These are phyloP conservation scores for Stigmatopora nigra DNA, from an alignment of 2,113 vertebrate genomes.

Conservation along the genomic window DNA sequence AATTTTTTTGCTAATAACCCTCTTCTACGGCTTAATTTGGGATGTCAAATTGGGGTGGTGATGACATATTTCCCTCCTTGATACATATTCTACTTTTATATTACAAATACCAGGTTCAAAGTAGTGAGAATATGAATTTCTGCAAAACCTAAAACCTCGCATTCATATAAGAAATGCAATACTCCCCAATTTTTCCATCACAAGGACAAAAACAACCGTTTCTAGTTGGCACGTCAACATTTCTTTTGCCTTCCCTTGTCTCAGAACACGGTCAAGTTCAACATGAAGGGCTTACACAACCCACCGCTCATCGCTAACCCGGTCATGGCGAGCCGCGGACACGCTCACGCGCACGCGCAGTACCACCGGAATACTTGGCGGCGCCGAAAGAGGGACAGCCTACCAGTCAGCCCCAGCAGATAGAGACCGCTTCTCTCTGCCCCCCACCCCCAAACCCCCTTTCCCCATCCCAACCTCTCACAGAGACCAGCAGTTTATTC, in stretches of 20 bases:
- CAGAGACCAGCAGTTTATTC: constrained; percentile 55
- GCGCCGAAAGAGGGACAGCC: constrained; percentile 87
- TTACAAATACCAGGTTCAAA: too few species aligned
- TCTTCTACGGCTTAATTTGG: too few species aligned
- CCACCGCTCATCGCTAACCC: constrained; percentile 73
- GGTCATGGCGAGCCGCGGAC: constrained; percentile 56
- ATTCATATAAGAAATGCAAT: neutral
- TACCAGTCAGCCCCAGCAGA: constrained; percentile 92
- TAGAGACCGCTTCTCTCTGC: constrained; percentile 56
- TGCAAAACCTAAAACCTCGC: too few species aligned
- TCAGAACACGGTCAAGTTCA: constrained; percentile 80
- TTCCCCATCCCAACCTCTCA: neutral
- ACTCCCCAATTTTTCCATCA: too few species aligned
- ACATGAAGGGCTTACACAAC: constrained; percentile 81
- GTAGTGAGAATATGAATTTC: too few species aligned
- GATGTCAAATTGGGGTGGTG: too few species aligned
- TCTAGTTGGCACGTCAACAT: neutral
- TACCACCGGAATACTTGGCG: constrained; percentile 87
- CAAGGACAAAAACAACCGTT: neutral
- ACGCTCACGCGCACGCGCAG: constrained; percentile 76
- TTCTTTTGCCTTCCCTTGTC: neutral
- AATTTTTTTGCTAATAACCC: too few species aligned
- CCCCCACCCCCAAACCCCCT: neutral
- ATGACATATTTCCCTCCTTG: too few species aligned
- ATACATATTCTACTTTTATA: too few species aligned